Evolutionary conservation across 2,113 vertebrate species (phyloP).

Genomic region (human): DNA sequence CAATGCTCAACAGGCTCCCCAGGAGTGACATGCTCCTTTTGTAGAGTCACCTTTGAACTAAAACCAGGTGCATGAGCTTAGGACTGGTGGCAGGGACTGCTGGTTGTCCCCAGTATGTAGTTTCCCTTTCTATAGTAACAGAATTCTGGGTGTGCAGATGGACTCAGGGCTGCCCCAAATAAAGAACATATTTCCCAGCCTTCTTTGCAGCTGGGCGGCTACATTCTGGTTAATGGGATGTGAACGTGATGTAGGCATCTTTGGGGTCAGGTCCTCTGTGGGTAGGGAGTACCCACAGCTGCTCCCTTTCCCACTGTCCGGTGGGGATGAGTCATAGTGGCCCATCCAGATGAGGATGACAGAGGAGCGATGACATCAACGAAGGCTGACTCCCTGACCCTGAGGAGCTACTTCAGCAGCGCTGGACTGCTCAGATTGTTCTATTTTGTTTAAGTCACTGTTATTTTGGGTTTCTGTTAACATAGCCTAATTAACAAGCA

Average conservation of each 20-base stretch:
- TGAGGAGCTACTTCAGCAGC: background rate
- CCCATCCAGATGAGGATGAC: background rate
- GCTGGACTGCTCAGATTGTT: background rate
- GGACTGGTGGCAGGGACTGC: background rate
- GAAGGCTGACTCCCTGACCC: background rate
- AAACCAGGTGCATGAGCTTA: background rate
- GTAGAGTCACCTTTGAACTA: background rate
- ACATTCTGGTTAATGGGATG: background rate
- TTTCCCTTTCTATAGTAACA: background rate
- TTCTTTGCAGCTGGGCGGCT: background rate
- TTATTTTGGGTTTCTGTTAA: background rate
- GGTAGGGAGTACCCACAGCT: background rate
- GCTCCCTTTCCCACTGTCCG: background rate
- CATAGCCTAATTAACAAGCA: background rate
- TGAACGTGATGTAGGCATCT: background rate
- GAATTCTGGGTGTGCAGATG: background rate
- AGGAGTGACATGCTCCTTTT: background rate
- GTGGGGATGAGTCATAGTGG: background rate
- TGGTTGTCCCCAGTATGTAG: background rate
- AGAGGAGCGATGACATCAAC: background rate
- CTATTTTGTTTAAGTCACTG: background rate
- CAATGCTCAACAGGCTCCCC: background rate
- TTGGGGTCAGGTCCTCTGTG: background rate
- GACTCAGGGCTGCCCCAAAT: background rate
- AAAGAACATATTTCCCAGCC: background rate